These are phyloP conservation scores for Thereva unica DNA, from an alignment of 2,888 invertebrate species.

Conservation along the genomic window DNA sequence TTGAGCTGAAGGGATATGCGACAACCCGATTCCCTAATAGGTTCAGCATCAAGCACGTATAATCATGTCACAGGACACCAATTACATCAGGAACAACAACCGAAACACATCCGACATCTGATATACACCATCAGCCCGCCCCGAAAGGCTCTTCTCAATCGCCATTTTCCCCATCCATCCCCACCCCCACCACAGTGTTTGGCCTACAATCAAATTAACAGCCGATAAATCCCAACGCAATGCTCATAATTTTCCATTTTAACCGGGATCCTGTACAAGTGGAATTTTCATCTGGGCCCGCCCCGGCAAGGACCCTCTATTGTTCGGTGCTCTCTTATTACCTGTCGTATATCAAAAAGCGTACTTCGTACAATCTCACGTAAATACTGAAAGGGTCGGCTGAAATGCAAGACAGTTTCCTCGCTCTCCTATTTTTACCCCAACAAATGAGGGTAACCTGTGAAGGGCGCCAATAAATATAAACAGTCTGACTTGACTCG, in stretches of 20 bases:
- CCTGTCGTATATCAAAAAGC: slow-evolving; percentile 7
- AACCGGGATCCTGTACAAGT: neutral
- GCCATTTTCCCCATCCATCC: neutral
- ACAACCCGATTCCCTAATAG: slow-evolving; percentile 26
- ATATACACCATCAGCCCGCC: too few relatives aligned
- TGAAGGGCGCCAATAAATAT: too few relatives aligned
- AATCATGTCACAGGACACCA: slow-evolving; percentile 35
- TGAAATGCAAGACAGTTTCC: too few relatives aligned
- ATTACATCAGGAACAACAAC: slow-evolving; percentile 12
- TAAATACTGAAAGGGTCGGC: too few relatives aligned
- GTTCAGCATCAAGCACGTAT: slow-evolving; percentile 1
- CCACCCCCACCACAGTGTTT: neutral
- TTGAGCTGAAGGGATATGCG: slow-evolving; percentile 23
- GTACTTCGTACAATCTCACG: too few relatives aligned
- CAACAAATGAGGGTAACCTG: too few relatives aligned
- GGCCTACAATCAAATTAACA: slow-evolving; percentile 34
- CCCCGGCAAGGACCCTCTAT: neutral
- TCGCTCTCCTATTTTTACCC: too few relatives aligned
- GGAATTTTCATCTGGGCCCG: slow-evolving; percentile 30
- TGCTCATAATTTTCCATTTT: slow-evolving; percentile 29
- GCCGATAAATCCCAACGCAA: slow-evolving; percentile 28
- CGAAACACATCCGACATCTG: too few relatives aligned
- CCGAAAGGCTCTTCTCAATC: slow-evolving; percentile 5
- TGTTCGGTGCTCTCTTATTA: slow-evolving; percentile 12
- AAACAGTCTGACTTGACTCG: too few relatives aligned